Percentiles rank a stretch among this genome's conserved stretches.
Conservation (phyloP, 37 sponge, comb jelly and placozoan species). For the Oscarella lobularis region DNA sequence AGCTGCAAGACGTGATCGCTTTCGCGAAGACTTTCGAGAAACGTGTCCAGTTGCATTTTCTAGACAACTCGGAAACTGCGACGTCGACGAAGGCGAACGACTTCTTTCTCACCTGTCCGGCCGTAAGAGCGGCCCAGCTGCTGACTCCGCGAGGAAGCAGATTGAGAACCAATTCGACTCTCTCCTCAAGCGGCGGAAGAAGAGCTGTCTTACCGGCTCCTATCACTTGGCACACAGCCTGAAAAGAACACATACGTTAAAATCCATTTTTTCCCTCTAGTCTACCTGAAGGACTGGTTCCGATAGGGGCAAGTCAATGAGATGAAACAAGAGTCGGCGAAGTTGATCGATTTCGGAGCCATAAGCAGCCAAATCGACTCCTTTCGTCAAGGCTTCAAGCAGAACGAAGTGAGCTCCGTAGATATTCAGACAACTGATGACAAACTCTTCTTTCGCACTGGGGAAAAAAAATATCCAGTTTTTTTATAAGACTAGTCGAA, state of each 20-base stretch:
- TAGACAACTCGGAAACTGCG: not conserved
- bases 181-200: slow-evolving; percentile 60
- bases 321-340: slow-evolving; percentile 45
- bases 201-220: slow-evolving; percentile 50
- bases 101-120: slow-evolving; percentile 51
- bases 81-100: not conserved
- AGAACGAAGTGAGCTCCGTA: not conserved
- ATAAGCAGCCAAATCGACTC: slow-evolving; percentile 12
- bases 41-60: not conserved
- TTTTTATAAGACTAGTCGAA: too few species aligned
- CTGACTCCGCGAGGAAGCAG: slow-evolving; percentile 43
- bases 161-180: slow-evolving; percentile 47
- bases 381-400: not conserved
- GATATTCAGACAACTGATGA: too few species aligned
- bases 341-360: slow-evolving; percentile 41
- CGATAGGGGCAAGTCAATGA: slow-evolving; percentile 51
- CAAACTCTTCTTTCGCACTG: too few species aligned
- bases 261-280: not conserved
- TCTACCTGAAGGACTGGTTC: slow-evolving; percentile 26
- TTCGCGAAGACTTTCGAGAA: not conserved
- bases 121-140: slow-evolving; percentile 31
- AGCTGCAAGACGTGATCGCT: not conserved
- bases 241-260: not conserved
- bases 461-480: too few species aligned
- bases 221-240: slow-evolving; percentile 50